Percentiles rank a stretch among this genome's conserved stretches.
phyloP scores from a whole-genome alignment of 2,113 vertebrate genomes.

The Etia nguti region DNA sequence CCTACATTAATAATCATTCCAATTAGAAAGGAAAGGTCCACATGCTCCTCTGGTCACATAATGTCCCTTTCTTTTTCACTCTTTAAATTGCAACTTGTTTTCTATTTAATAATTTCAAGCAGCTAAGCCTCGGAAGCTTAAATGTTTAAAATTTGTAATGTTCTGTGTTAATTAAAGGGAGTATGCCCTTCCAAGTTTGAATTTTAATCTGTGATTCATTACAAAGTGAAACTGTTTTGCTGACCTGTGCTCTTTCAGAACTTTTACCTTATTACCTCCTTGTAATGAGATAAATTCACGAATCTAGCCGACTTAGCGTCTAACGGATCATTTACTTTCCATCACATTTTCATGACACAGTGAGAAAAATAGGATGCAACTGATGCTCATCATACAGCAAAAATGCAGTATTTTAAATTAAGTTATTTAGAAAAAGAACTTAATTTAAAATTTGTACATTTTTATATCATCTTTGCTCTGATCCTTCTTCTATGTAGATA shows the following conservation, averaged over 20 bases:
- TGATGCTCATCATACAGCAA: not conserved
- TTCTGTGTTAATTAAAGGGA: not conserved
- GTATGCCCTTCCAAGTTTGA: not conserved
- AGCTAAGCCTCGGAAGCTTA: not conserved
- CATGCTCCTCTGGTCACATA: slow-evolving; percentile 20
- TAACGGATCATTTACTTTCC: not conserved
- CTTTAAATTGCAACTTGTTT: not conserved
- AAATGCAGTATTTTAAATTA: not conserved
- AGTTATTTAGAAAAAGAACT: not conserved
- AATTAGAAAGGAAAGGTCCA: slow-evolving; percentile 43
- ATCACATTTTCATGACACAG: not conserved
- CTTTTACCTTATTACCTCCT: not conserved
- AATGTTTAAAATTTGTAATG: not conserved
- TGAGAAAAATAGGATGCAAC: not conserved
- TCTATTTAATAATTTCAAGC: not conserved
- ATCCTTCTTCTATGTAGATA: not conserved
- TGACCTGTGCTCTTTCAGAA: not conserved
- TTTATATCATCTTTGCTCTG: not conserved
- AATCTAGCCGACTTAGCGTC: not conserved
- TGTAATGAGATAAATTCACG: not conserved
- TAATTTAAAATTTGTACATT: not conserved
- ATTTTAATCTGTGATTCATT: not conserved
- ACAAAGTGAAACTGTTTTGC: not conserved
- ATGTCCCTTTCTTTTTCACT: not conserved
- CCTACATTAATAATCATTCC: slow-evolving; percentile 53